Percentiles rank a stretch among this genome's conserved stretches.
phyloP scores from a whole-genome alignment of 1,140 invertebrate genomes.

The Zaprionus gabonicus region DNA sequence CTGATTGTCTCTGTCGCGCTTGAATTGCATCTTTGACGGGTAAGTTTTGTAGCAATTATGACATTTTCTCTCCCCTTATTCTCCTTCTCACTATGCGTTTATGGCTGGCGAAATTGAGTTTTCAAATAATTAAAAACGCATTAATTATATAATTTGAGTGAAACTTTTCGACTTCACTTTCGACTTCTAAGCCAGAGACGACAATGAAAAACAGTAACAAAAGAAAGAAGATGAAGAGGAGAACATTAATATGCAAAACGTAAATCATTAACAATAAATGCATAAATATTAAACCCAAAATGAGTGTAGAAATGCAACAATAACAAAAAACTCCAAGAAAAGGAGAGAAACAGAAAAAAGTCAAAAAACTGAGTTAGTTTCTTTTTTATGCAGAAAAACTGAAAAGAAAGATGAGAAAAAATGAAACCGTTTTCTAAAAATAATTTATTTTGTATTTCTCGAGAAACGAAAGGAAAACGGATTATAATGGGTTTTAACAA shows the following conservation, averaged over 20 bases:
- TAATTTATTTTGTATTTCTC: constrained; percentile 61
- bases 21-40: constrained; percentile 25
- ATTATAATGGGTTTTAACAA: constrained; percentile 52
- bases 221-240: constrained; percentile 5
- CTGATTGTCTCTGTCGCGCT: constrained; percentile 35
- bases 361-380: constrained; percentile 30
- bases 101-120: constrained; percentile 40
- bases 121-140: constrained; percentile 67
- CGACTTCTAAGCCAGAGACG: constrained; percentile 61
- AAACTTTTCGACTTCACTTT: constrained; percentile 73
- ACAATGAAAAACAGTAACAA: constrained; percentile 16
- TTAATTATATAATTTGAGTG: constrained; percentile 80
- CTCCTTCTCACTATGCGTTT: background rate
- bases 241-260: constrained; percentile 57
- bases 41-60: constrained; percentile 46
- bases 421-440: constrained; percentile 78
- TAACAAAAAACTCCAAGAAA: constrained; percentile 15
- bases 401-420: constrained; percentile 46
- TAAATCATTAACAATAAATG: constrained; percentile 67
- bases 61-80: constrained; percentile 19
- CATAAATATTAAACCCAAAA: constrained; percentile 60
- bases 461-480: constrained; percentile 60
- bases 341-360: constrained; percentile 4
- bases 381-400: constrained; percentile 42
- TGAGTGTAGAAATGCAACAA: constrained; percentile 44